phyloP scores from a whole-genome alignment of 2,113 vertebrate genomes.

The Takifugu bimaculatus region DNA sequence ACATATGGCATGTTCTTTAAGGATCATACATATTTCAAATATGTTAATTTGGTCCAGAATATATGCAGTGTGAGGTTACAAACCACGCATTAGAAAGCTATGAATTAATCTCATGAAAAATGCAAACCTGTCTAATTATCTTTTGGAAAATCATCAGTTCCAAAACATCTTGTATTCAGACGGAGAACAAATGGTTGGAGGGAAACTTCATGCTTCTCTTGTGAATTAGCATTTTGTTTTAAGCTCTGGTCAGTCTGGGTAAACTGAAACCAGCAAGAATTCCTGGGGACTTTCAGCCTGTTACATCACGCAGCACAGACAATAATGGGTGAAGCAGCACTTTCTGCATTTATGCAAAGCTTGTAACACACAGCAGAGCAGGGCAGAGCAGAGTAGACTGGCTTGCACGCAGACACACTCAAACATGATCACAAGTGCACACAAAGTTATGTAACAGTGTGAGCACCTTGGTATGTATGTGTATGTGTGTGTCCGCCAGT shows the following conservation, averaged over 20 bases:
- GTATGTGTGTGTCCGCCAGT: not conserved
- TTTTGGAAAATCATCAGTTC: constrained; percentile 51
- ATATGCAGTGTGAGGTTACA: constrained; percentile 48
- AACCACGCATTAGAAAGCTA: constrained; percentile 57
- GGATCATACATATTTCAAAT: constrained; percentile 65
- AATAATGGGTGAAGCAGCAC: constrained; percentile 34
- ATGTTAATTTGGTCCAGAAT: constrained; percentile 55
- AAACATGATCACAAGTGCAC: not conserved
- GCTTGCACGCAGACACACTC: constrained; percentile 9
- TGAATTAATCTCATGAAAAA: constrained; percentile 67
- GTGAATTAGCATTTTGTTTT: constrained; percentile 46
- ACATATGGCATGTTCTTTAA: constrained; percentile 54
- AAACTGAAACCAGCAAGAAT: constrained; percentile 38
- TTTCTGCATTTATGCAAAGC: constrained; percentile 58
- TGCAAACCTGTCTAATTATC: constrained; percentile 62
- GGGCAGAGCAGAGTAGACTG: constrained; percentile 9
- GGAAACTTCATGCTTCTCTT: constrained; percentile 5
- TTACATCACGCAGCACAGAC: constrained; percentile 45
- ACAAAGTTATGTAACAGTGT: not conserved
- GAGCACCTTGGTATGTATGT: constrained; percentile 5
- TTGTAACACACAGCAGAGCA: constrained; percentile 50
- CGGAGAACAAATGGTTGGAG: constrained; percentile 24
- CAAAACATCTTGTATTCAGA: constrained; percentile 52
- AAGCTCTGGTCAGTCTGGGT: constrained; percentile 24
- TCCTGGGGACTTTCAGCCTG: constrained; percentile 35